These are phyloP conservation scores for Leucozona laternaria DNA, from an alignment of 2,888 invertebrate genomes.

Conservation along the genomic window DNA sequence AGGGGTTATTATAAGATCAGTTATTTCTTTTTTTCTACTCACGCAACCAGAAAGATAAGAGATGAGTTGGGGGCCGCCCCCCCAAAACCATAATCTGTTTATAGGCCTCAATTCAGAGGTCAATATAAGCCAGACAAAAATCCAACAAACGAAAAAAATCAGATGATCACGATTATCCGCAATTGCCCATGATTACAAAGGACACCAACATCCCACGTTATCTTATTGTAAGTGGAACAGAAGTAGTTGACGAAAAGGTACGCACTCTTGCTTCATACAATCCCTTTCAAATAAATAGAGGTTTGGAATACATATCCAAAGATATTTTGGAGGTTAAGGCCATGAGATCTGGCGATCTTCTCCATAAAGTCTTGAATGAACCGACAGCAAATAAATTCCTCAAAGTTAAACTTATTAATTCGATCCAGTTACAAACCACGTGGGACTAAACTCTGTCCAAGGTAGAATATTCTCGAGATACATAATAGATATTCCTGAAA, in stretches of 20 bases:
- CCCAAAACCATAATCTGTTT: slow-evolving; percentile 20
- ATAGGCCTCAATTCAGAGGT: slow-evolving; percentile 5
- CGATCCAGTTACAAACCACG: neutral
- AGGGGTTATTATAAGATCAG: neutral
- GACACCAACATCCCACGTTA: slow-evolving; percentile 7
- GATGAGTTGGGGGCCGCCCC: slow-evolving; percentile 2
- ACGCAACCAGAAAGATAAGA: neutral
- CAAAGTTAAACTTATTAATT: neutral
- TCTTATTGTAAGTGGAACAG: neutral
- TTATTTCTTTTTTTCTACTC: neutral
- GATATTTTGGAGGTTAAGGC: slow-evolving; percentile 13
- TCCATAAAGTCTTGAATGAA: slow-evolving; percentile 1
- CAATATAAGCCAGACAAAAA: slow-evolving; percentile 19
- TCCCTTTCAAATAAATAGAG: neutral
- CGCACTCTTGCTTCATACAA: neutral
- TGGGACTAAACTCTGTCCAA: slow-evolving; percentile 17
- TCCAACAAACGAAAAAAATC: neutral
- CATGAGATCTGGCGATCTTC: neutral
- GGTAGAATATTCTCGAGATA: slow-evolving; percentile 23
- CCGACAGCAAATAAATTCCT: slow-evolving; percentile 12
- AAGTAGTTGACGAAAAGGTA: neutral
- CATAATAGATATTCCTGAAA: slow-evolving; percentile 28
- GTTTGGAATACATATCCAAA: neutral
- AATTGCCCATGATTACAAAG: neutral
- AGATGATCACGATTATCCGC: neutral